Evolutionary conservation across 2,113 vertebrate genomes (phyloP), one percentile per base, ranked within the genome.

Genomic region (Nanorana parkeri): DNA sequence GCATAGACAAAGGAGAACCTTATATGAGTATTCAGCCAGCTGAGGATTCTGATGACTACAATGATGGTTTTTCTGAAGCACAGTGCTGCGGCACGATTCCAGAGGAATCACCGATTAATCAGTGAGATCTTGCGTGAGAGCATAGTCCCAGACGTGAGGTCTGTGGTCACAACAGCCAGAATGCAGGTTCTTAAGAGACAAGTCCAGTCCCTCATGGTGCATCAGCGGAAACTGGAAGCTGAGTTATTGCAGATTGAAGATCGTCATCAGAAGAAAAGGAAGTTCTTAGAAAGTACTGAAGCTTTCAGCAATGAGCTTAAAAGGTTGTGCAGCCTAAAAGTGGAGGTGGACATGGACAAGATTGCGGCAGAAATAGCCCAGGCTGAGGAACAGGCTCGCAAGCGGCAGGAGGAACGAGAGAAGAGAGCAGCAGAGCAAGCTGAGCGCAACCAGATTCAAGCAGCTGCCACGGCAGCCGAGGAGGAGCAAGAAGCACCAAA

Each of bases 11-110:
- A 23, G 97, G 97, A 1, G 98, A 99, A 67, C 96, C 97, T 0
- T 99, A 99, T 90, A 99, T 99, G 98, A 99, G 97, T 85, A 99
- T 99, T 68, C 97, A 99, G 90, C 98, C 98, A 0, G 98, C 98
- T 0, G 98, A 99, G 83, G 97, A 99, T 77, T 97, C 97, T 0
- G 97, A 99, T 13, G 98, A 99, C 87, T 99, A 97, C 0, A 97
- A 99, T 0, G 97, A 99, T 20, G 98, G 98, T 0, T 99, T 99
- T 87, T 99, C 98, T 99, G 94, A 99, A 99, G 90, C 98, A 99
- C 89, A 97, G 95, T 0, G 96, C 98, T 32, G 97, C 97, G 0
- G 97, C 97, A 29, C 97, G 98, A 5, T 99, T 99, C 90, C 98
- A 99, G 86, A 93, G 98, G 81, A 99, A 99, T 92, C 98, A 99